Evolutionary conservation across 2,797 vertebrate species (phyloP).

Genomic region (Parotocinclus haroldoi): DNA sequence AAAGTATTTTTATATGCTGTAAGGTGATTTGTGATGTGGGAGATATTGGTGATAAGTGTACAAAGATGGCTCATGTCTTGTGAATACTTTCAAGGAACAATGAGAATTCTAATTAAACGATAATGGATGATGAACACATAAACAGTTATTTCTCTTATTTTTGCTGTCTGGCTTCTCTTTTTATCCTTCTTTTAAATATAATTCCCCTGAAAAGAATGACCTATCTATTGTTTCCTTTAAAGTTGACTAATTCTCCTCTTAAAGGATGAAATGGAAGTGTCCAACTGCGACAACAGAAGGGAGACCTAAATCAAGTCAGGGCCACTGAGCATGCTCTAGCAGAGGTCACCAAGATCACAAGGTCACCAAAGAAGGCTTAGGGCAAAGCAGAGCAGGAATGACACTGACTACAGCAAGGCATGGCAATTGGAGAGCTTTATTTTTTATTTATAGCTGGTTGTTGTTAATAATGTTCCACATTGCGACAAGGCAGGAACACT

Average conservation of each 20-base stretch:
- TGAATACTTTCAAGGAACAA: slow-evolving; percentile 42
- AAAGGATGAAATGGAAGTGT: slow-evolving; percentile 93
- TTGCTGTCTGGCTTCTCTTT: slow-evolving; percentile 46
- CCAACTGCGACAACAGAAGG: slow-evolving; percentile 86
- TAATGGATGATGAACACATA: slow-evolving; percentile 60
- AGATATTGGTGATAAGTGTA: slow-evolving; percentile 34
- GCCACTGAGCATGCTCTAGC: slow-evolving; percentile 78
- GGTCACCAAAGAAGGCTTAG: slow-evolving; percentile 68
- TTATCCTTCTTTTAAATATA: slow-evolving; percentile 27
- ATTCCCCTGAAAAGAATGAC: slow-evolving; percentile 62
- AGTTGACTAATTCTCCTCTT: slow-evolving; percentile 80
- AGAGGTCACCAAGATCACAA: slow-evolving; percentile 82
- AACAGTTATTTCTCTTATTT: slow-evolving; percentile 55
- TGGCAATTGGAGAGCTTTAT: slow-evolving; percentile 43
- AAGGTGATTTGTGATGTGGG: slow-evolving; percentile 29
- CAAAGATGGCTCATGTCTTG: slow-evolving; percentile 6
- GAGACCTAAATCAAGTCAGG: slow-evolving; percentile 95
- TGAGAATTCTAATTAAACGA: slow-evolving; percentile 60
- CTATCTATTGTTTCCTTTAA: slow-evolving; percentile 82
- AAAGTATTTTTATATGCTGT: slow-evolving; percentile 44
- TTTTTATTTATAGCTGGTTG: too few species aligned
- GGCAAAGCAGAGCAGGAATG: slow-evolving; percentile 62
- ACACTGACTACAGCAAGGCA: slow-evolving; percentile 29
- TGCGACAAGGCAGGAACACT: too few species aligned
- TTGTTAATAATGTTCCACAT: too few species aligned